Evolutionary conservation across 92 coral and sea anemone species (phyloP), one percentile per base, ranked within the genome.

Genomic region (Epizoanthus stellaris): DNA sequence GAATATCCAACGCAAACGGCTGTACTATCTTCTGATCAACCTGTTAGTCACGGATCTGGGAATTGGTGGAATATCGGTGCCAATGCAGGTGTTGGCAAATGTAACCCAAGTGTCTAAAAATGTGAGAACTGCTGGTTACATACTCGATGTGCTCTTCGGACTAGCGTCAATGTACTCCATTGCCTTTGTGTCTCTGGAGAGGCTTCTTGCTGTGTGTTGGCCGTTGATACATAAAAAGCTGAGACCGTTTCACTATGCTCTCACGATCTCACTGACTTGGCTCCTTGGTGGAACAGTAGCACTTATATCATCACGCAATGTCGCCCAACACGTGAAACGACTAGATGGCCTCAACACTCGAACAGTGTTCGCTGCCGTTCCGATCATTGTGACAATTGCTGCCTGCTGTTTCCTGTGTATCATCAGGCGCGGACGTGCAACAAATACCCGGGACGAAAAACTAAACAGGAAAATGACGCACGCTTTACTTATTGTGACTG

Each of bases 101-200:
- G 77, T 23, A 42, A 8, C 60, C 3, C 16, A 47, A 39, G 6
- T 13, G 10, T 2, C 34, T 19, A n/a, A 10, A 3, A 73, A 40
- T 42, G 6, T 52, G 16, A 0, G 0, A 0, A 3, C 0, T 5
- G 60, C 40, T n/a, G 60, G 52, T 49, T 73, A 19, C 42, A 47
- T 73, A 4, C 16, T 73, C 0, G 77, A 73, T 19, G 77, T 73
- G 38, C 77, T 73, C 60, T 47, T 39, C 11, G 77, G 77, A 10
- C 60, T 73, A 11, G 25, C 77, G 23, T 73, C 77, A 6, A 73
- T 73, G 77, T 45, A 73, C 60, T 73, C 60, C 40, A 43, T 73
- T 16, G 62, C 77, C 15, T 73, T 73, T 16, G 52, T 73, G 6
- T 49, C 77, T 14, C 0, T 43, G 2, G 77, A 73, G 20, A 19